Conservation (phyloP, 2,797 vertebrate genomes). For the Danio tinwini region DNA sequence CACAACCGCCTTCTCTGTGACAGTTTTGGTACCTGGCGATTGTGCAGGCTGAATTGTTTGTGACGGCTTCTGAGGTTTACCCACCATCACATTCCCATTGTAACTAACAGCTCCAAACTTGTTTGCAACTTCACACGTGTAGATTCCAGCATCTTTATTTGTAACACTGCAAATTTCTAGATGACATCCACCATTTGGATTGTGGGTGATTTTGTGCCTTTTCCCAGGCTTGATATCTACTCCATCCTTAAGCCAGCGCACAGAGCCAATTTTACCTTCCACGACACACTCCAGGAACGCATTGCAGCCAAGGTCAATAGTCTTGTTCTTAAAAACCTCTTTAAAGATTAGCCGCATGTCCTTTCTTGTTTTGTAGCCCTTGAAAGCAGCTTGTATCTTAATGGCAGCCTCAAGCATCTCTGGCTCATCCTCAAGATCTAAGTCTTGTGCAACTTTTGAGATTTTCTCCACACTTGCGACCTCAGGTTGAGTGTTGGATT, state of each 20-base stretch:
- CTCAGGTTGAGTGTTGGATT: conserved; percentile 14
- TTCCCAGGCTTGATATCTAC: conserved; percentile 77
- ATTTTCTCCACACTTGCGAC: not conserved
- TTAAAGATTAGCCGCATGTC: conserved; percentile 87
- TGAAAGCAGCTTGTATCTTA: conserved; percentile 95
- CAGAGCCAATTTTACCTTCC: conserved; percentile 81
- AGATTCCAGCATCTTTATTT: conserved; percentile 81
- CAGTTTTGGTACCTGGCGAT: not conserved
- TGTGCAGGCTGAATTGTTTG: conserved; percentile 14
- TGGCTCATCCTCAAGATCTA: conserved; percentile 77
- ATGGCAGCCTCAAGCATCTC: conserved; percentile 85
- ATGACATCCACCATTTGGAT: conserved; percentile 82
- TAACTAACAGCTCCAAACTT: conserved; percentile 86
- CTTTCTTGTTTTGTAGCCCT: conserved; percentile 90
- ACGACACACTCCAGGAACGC: conserved; percentile 83
- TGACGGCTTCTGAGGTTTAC: conserved; percentile 37
- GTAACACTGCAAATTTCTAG: conserved; percentile 83
- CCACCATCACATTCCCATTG: conserved; percentile 84
- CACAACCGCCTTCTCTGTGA: conserved; percentile 11
- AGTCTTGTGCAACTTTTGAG: conserved; percentile 46
- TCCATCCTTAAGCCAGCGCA: conserved; percentile 87
- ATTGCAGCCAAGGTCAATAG: conserved; percentile 77
- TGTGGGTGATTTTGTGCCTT: conserved; percentile 78
- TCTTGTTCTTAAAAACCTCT: conserved; percentile 87
- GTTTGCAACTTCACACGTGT: conserved; percentile 89